A percentile compares a stretch with the other conserved stretches of the same genome.
Evolutionary conservation across 2,113 vertebrate species (phyloP).

Genomic region (Pseudorectes ferrugineus): DNA sequence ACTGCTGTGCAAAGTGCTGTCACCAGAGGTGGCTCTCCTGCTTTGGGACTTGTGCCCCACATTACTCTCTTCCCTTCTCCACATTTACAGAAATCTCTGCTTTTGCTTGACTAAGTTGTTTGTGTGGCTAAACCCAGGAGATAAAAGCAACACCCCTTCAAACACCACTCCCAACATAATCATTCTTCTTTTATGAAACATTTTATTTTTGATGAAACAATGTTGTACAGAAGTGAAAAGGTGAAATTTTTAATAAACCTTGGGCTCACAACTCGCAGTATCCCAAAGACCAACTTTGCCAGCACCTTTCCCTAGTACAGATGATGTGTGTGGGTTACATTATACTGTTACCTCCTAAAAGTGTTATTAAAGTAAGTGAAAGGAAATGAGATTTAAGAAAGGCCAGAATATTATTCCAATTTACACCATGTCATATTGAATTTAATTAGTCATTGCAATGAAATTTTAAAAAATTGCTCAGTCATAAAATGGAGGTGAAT

Average conservation of each 20-base stretch:
- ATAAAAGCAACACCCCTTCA: background rate
- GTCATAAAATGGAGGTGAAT: background rate
- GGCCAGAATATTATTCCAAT: background rate
- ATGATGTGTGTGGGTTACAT: accelerated
- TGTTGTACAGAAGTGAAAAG: background rate
- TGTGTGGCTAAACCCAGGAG: background rate
- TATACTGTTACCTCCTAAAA: background rate
- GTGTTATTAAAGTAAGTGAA: background rate
- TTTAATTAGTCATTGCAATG: background rate
- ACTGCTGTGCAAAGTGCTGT: background rate
- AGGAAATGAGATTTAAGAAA: background rate
- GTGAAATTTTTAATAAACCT: background rate
- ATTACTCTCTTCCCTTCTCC: background rate
- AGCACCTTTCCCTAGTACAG: background rate
- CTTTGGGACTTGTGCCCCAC: accelerated
- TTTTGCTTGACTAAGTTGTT: background rate
- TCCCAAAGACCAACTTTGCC: background rate
- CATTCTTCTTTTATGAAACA: background rate
- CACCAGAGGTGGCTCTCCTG: background rate
- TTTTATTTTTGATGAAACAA: background rate
- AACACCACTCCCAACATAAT: background rate
- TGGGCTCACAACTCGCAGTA: background rate
- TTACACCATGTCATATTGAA: background rate
- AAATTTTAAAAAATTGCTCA: background rate
- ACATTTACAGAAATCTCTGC: background rate